Percentiles rank a stretch among this genome's conserved stretches.
Evolutionary conservation across 2,797 vertebrate genomes (phyloP).

Genomic region (Paramormyrops hopkinsi): DNA sequence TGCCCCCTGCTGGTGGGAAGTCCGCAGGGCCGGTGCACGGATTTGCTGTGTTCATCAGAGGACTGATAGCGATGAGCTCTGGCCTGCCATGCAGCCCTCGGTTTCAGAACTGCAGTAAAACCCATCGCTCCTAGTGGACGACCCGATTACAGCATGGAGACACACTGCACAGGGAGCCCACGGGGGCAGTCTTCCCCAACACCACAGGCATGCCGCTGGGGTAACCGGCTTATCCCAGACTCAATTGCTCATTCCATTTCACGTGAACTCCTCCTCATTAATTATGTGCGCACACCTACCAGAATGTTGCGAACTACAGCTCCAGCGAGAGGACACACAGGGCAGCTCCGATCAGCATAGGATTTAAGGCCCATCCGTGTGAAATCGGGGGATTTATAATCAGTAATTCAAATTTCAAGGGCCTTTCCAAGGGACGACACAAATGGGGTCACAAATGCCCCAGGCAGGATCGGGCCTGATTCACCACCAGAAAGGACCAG

Average conservation of each 20-base stretch:
- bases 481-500: not conserved
- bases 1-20: not conserved
- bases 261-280: not conserved
- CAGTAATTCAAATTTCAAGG: not conserved
- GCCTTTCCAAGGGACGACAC: not conserved
- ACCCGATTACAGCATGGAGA: not conserved
- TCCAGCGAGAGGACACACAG: not conserved
- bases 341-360: not conserved
- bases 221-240: not conserved
- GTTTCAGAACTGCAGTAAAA: not conserved
- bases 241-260: not conserved
- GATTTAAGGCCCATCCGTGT: not conserved
- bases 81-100: not conserved
- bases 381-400: not conserved
- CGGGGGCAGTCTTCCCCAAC: not conserved
- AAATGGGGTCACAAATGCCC: not conserved
- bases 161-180: not conserved
- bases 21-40: not conserved
- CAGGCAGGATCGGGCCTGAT: not conserved
- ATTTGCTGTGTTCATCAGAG: not conserved
- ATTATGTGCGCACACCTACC: not conserved
- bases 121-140: not conserved
- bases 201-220: not conserved
- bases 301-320: not conserved
- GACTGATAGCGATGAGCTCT: conserved; percentile 20